Percentiles rank a stretch among this genome's conserved stretches.
Conservation (phyloP, 2,888 invertebrate species). For the Orthosia gracilis region DNA sequence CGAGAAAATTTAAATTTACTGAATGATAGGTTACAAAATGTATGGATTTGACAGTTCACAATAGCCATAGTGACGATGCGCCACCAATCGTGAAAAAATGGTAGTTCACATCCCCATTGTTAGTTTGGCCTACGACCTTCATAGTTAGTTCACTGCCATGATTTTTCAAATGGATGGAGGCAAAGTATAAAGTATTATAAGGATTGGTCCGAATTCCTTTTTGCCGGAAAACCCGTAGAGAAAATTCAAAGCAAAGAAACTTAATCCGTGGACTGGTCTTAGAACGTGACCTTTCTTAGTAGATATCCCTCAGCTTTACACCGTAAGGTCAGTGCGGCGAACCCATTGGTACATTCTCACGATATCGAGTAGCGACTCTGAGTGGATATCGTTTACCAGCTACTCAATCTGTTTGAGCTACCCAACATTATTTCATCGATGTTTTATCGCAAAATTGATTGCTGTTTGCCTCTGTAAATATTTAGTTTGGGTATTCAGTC, state of each 20-base stretch:
- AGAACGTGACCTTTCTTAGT: constrained; percentile 36
- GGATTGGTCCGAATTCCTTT: not conserved
- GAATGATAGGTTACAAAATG: too few relatives aligned
- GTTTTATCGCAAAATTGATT: constrained; percentile 42
- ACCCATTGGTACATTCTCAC: constrained; percentile 74
- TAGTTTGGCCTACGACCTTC: not conserved
- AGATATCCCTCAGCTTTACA: constrained; percentile 22
- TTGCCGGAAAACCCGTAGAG: not conserved
- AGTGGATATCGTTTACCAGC: constrained; percentile 73
- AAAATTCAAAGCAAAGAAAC: constrained; percentile 17
- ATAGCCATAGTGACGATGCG: too few relatives aligned
- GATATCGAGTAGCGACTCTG: constrained; percentile 68
- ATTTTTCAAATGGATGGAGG: not conserved
- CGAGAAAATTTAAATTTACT: too few relatives aligned
- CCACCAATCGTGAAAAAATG: too few relatives aligned
- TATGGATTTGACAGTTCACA: too few relatives aligned
- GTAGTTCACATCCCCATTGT: too few relatives aligned
- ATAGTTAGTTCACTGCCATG: too few relatives aligned
- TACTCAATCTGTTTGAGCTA: constrained; percentile 61
- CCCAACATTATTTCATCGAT: constrained; percentile 55
- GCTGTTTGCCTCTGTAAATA: constrained; percentile 35
- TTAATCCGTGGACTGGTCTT: constrained; percentile 11
- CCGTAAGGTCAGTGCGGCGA: constrained; percentile 54
- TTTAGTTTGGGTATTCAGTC: not conserved
- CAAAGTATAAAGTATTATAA: not conserved